phyloP scores from a whole-genome alignment of 2,888 invertebrate genomes.

The Ormia ochracea region DNA sequence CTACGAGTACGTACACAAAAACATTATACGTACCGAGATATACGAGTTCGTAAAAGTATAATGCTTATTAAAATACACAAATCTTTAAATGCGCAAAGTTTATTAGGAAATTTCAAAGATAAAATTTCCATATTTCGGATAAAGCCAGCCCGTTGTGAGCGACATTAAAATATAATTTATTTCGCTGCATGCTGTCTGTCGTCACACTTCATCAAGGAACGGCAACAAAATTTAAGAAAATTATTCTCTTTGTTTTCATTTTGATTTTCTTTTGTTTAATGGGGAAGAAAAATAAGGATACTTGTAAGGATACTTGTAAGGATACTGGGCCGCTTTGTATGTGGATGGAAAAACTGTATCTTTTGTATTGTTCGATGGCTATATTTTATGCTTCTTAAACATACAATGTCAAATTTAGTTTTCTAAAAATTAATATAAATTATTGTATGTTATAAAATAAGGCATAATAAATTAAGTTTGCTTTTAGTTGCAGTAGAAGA shows the following conservation, averaged over 20 bases:
- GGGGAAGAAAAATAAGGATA: constrained; percentile 9
- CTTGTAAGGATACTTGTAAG: constrained; percentile 13
- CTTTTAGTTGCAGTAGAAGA: constrained; percentile 1
- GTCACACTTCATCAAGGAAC: constrained; percentile 22
- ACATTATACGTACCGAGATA: not conserved
- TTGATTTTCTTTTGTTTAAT: not conserved
- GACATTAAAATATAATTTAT: not conserved
- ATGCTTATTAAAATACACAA: constrained; percentile 2
- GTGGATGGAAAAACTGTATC: not conserved
- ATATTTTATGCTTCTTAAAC: constrained; percentile 27
- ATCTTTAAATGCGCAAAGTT: constrained; percentile 13
- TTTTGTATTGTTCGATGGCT: constrained; percentile 10
- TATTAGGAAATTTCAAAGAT: constrained; percentile 2
- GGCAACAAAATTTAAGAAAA: not conserved
- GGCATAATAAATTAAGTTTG: constrained; percentile 29
- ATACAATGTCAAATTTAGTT: constrained; percentile 44
- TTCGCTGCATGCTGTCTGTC: not conserved
- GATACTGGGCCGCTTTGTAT: not conserved
- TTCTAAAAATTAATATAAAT: constrained; percentile 1
- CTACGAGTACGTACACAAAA: too few species aligned
- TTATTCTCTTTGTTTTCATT: not conserved
- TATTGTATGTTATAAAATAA: constrained; percentile 27
- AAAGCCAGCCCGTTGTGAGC: constrained; percentile 4
- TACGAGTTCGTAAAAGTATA: not conserved
- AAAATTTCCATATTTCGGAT: constrained; percentile 22